Evolutionary conservation across 2,888 invertebrate genomes (phyloP).

Genomic region (Tolmerus cingulatus): DNA sequence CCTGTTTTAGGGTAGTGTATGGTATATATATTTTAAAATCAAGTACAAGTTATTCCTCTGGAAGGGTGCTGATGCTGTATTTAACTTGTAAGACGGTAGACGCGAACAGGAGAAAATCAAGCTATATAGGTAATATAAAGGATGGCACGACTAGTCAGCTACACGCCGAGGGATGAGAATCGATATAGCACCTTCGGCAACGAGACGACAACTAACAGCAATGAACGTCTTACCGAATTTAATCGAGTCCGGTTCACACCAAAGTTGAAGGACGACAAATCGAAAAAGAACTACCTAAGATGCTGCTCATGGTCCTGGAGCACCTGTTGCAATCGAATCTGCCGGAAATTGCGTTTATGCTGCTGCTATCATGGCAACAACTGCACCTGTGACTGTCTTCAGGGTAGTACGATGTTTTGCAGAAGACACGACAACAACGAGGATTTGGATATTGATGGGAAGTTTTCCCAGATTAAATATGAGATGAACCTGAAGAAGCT

Average conservation of each 20-base stretch:
- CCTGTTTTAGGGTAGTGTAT: neutral
- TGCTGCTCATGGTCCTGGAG: slow-evolving; percentile 50
- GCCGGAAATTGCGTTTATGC: slow-evolving; percentile 11
- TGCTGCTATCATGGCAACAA: slow-evolving; percentile 31
- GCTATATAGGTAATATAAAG: neutral
- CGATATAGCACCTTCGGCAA: slow-evolving; percentile 51
- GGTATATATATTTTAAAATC: neutral
- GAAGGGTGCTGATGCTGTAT: neutral
- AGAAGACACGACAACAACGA: slow-evolving; percentile 53
- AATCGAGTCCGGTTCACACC: slow-evolving; percentile 32
- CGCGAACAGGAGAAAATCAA: neutral
- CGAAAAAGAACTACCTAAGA: slow-evolving; percentile 15
- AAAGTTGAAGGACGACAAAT: slow-evolving; percentile 43
- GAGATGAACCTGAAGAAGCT: slow-evolving; percentile 56
- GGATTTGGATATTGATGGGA: slow-evolving; percentile 60
- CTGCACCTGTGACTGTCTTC: slow-evolving; percentile 49
- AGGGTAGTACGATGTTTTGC: neutral
- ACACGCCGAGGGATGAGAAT: slow-evolving; percentile 50
- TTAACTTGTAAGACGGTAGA: neutral
- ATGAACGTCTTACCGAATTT: slow-evolving; percentile 31
- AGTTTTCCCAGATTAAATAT: slow-evolving; percentile 57
- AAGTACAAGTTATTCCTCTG: neutral
- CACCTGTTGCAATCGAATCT: slow-evolving; percentile 43
- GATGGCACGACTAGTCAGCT: slow-evolving; percentile 52
- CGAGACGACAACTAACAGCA: slow-evolving; percentile 34